phyloP scores from a whole-genome alignment of 2,888 invertebrate species.

The Lysandra bellargus region DNA sequence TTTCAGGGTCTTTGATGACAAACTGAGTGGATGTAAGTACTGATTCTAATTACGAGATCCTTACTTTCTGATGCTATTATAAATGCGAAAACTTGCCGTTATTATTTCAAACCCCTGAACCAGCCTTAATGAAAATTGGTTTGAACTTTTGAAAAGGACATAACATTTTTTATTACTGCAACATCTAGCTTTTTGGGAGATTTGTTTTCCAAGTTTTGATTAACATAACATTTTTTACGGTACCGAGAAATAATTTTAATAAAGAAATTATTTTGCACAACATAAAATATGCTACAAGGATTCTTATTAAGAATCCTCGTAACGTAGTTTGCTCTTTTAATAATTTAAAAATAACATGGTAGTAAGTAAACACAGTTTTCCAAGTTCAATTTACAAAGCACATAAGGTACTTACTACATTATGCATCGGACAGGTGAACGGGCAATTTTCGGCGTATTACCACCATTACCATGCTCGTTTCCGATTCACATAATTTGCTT shows the following conservation, averaged over 20 bases:
- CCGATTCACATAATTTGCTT: constrained; percentile 14
- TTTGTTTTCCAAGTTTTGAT: background rate
- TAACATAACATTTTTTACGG: background rate
- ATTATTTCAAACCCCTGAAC: too few species aligned
- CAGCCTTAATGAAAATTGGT: too few species aligned
- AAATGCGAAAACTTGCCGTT: background rate
- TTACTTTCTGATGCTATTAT: background rate
- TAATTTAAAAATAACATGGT: background rate
- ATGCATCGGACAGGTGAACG: background rate
- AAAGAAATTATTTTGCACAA: too few species aligned
- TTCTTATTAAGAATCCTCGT: too few species aligned
- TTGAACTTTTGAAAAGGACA: background rate
- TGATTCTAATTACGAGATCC: background rate
- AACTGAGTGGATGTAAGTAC: background rate
- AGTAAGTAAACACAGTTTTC: background rate
- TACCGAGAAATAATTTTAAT: too few species aligned
- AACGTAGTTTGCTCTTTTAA: too few species aligned
- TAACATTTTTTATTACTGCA: background rate
- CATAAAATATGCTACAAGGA: too few species aligned
- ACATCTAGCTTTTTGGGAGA: background rate
- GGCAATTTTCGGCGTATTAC: constrained; percentile 16
- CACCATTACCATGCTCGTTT: background rate
- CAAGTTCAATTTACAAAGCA: background rate
- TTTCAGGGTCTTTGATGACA: background rate
- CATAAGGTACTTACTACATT: background rate